Conservation (phyloP, 2,888 invertebrate species). For the Auanema freiburgensis region DNA sequence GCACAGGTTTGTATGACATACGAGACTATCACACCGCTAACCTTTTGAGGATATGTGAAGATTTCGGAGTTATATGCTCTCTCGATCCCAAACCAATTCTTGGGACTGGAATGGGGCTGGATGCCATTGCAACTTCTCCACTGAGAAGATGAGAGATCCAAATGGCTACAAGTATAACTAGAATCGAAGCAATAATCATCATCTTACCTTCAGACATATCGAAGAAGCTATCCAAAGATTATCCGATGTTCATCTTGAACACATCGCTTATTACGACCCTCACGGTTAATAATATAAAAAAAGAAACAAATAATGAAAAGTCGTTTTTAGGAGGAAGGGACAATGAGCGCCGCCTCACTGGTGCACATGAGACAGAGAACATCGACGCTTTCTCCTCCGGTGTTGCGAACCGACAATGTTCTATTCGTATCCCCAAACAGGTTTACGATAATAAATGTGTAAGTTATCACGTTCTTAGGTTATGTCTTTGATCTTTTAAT, state of each 20-base stretch:
- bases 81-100: conserved; percentile 67
- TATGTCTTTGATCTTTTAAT: background rate
- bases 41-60: conserved; percentile 65
- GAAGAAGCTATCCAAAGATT: conserved; percentile 91
- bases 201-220: conserved; percentile 72
- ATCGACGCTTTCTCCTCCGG: conserved; percentile 85
- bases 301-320: background rate
- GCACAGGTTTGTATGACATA: conserved; percentile 62
- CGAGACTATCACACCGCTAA: background rate
- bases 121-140: conserved; percentile 93
- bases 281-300: conserved; percentile 63
- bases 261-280: conserved; percentile 91
- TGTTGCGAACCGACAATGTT: conserved; percentile 72
- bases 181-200: conserved; percentile 1
- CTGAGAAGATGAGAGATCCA: conserved; percentile 83
- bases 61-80: conserved; percentile 66
- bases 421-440: conserved; percentile 88
- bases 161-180: conserved; percentile 71
- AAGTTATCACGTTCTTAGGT: conserved; percentile 22
- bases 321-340: conserved; percentile 77
- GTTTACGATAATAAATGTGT: conserved; percentile 68
- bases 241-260: conserved; percentile 84
- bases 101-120: conserved; percentile 90
- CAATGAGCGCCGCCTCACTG: conserved; percentile 90
- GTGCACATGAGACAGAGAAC: conserved; percentile 90